Base-by-base conservation (phyloP, 1,140 invertebrate species). In the Solenopsis fugax region DNA sequence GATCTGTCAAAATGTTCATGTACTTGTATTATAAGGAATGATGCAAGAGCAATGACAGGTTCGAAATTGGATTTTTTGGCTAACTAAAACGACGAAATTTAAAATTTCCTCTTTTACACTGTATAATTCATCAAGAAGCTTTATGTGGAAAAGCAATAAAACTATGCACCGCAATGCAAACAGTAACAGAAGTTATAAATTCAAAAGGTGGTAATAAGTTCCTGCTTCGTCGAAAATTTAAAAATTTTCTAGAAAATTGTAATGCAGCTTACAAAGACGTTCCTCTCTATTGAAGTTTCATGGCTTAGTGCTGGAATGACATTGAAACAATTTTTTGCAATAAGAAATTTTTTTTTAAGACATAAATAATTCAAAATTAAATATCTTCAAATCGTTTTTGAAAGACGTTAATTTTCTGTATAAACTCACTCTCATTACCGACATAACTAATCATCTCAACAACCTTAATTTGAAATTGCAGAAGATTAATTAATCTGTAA, bases 161-260 rank as follows among this genome's bases (percentile, higher is more conserved):
- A 13, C 16, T 52, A 13, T n/a, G 37, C 4, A 45, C 64, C 9
- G 64, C 64, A 5, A 37, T 64, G 62, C 12, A 37, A 18, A 64
- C 62, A 0, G 34, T 64, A 7, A 64, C 34, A 18, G 41, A 45
- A 67, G n/a, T 65, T n/a, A 41, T 65, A 9, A 65, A 65, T 65
- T 18, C 12, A 2, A 67, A 67, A 67, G 37, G 18, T 12, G 64
- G 37, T 45, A 6, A 67, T 2, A 67, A 67, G 10, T 67, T 67
- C 41, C 64, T 67, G 41, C n/a, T 16, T 41, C 64, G 41, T 67
- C 9, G 64, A 10, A 67, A 67, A 9, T 67, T 67, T 41, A 34
- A 65, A 65, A 18, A n/a, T 34, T 65, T 67, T 67, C 64, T 67
- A 18, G 16, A 67, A 45, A 34, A 67, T 7, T 18, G 41, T 67